Evolutionary conservation across 2,113 vertebrate genomes (phyloP).

Genomic region (Psettodes erumei): DNA sequence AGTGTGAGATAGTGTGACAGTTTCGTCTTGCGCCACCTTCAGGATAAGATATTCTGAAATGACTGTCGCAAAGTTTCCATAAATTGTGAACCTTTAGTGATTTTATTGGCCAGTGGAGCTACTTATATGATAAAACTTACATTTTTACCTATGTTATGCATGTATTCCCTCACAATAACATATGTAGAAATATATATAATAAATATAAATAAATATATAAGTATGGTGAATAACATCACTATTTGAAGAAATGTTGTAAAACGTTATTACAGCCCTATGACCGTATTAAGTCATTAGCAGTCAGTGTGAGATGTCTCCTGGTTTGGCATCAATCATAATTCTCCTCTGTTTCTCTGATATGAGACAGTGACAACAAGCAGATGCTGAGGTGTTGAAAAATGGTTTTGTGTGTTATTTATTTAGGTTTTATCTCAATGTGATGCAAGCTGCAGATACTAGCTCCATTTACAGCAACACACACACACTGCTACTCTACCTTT

Average conservation of each 20-base stretch:
- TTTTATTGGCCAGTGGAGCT: too few relatives aligned
- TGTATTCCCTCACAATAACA: too few relatives aligned
- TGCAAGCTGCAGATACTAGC: constrained; percentile 37
- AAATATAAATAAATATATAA: too few relatives aligned
- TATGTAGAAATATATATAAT: too few relatives aligned
- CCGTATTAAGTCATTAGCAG: neutral
- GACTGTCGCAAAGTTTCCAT: too few relatives aligned
- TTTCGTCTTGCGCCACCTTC: neutral
- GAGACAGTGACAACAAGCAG: constrained; percentile 29
- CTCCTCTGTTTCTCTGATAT: constrained; percentile 30
- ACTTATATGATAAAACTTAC: too few relatives aligned
- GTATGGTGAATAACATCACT: too few relatives aligned
- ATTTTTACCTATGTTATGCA: too few relatives aligned
- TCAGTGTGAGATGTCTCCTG: neutral
- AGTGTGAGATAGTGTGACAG: neutral
- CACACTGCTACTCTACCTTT: constrained; percentile 13
- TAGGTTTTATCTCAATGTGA: constrained; percentile 47
- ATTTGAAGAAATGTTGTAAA: too few relatives aligned
- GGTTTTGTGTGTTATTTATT: constrained; percentile 44
- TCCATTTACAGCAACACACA: constrained; percentile 1
- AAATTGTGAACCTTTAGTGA: too few relatives aligned
- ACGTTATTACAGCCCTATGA: too few relatives aligned
- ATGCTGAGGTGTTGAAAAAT: constrained; percentile 31
- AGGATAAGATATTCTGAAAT: neutral
- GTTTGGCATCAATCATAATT: constrained; percentile 15